A percentile compares a stretch with the other conserved stretches of the same genome.
These are phyloP conservation scores for Pagrus major DNA, from an alignment of 2,113 vertebrate genomes.

Conservation along the genomic window DNA sequence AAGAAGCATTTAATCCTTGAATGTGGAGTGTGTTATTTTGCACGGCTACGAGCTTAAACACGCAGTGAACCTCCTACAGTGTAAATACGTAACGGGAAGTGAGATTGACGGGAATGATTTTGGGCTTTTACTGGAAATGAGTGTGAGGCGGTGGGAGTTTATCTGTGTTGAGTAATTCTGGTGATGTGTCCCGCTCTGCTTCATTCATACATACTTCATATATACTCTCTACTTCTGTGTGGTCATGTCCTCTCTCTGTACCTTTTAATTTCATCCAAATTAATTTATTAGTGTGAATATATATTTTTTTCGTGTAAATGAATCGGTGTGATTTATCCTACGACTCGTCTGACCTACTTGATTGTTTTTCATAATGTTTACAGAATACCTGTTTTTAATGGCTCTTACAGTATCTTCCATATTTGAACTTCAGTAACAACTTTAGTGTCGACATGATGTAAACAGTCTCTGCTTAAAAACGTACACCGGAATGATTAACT, in stretches of 20 bases:
- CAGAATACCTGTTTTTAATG: constrained; percentile 52
- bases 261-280: constrained; percentile 41
- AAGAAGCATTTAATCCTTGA: constrained; percentile 38
- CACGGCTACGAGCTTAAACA: constrained; percentile 27
- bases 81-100: neutral
- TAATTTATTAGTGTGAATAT: constrained; percentile 71
- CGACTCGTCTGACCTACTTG: constrained; percentile 51
- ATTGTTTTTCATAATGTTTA: constrained; percentile 70
- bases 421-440: constrained; percentile 33
- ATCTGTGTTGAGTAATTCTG: constrained; percentile 40
- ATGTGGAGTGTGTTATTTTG: constrained; percentile 21
- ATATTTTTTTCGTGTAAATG: constrained; percentile 39
- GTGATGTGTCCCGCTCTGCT: constrained; percentile 44
- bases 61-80: constrained; percentile 3
- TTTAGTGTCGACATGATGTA: constrained; percentile 47
- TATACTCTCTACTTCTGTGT: constrained; percentile 31
- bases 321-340: constrained; percentile 48
- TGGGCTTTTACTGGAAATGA: constrained; percentile 6
- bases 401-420: constrained; percentile 34
- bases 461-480: constrained; percentile 40
- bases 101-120: neutral
- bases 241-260: constrained; percentile 21
- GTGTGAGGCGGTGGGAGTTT: constrained; percentile 31
- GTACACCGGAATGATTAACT: constrained; percentile 18
- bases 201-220: constrained; percentile 13